phyloP scores from a whole-genome alignment of 2,888 invertebrate species.

The Phalangium opilio region DNA sequence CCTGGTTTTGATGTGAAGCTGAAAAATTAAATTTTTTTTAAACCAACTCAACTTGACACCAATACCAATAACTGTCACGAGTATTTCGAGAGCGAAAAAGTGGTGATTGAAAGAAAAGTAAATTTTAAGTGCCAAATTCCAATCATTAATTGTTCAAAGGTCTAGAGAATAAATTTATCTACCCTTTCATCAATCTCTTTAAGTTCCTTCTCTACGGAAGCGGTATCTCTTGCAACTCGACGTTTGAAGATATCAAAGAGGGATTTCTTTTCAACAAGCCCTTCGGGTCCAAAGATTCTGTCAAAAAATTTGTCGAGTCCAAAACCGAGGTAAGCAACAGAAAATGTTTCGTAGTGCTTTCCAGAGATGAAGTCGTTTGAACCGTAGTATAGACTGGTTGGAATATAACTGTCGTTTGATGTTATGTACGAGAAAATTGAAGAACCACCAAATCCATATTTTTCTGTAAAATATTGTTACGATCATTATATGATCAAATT shows the following conservation, averaged over 20 bases:
- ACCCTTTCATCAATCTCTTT: constrained; percentile 15
- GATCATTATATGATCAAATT: no score
- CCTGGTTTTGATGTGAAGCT: constrained; percentile 10
- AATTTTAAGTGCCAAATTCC: no score
- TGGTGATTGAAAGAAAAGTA: no score
- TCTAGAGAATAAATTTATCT: no score
- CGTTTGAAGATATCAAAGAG: constrained; percentile 15
- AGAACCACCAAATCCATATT: constrained; percentile 14
- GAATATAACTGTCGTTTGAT: constrained; percentile 16
- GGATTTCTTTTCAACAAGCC: constrained; percentile 7
- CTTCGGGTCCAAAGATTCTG: constrained; percentile 15
- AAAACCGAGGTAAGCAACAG: constrained; percentile 9
- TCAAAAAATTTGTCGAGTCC: constrained; percentile 17
- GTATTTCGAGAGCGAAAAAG: no score
- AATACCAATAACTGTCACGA: no score
- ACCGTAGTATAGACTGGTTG: constrained; percentile 8
- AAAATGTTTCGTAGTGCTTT: constrained; percentile 8
- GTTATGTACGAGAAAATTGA: constrained; percentile 14
- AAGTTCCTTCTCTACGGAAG: constrained; percentile 13
- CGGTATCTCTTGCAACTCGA: constrained; percentile 4
- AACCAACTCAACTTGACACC: no score
- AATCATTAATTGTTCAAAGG: no score
- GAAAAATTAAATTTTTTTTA: no score
- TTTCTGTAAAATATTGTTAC: constrained; percentile 4
- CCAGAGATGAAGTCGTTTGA: constrained; percentile 15